Evolutionary conservation across 1,140 invertebrate species (phyloP), one percentile per base, ranked within the genome.

Genomic region (Brachionus plicatilis): DNA sequence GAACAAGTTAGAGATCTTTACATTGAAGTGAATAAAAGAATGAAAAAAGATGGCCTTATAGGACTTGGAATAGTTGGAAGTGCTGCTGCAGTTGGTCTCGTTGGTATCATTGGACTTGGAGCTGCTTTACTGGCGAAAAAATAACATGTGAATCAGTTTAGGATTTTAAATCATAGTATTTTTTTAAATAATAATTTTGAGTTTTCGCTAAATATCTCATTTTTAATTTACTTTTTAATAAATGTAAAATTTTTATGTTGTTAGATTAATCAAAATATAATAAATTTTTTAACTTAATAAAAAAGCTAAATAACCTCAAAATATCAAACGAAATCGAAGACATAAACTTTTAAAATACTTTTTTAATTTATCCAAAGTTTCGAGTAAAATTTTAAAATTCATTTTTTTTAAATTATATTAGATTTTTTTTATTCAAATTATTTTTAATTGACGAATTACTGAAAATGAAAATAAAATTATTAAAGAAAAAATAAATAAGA

Each of bases 21-120:
- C 20, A 43, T 45, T 33, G 82, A 83, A 37, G 66, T 83, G 4
- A 70, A 70, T 33, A 68, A 20, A 45, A 45, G 47, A 83, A 68
- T 83, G 82, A 83, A 83, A 68, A 24, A 41, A 60, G 82, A 83
- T 53, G 82, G 82, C 17, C 20, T 83, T 11, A 83, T 83, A 1
- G 82, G 82, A 14, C 7, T 83, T 9, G 82, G 82, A 27, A 83
- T 83, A 41, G 82, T 70, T 47, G 82, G 60, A 24, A 50, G 82
- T 50, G 82, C 82, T 29, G 82, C 82, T 3, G 65, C 68, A 20
- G 82, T 72, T 45, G 82, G 60, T 53, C 14, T 83, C n/a, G 65
- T 66, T 47, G 82, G 82, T 1, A 33, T 83, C 12, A 29, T 70
- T 24, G 68, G 43, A 14, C 37, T 83, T 37, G 82, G 60, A n/a